Percentiles rank a stretch among this genome's conserved stretches.
These are phyloP conservation scores for Brotula barbata DNA, from an alignment of 2,797 vertebrate species.

Conservation along the genomic window DNA sequence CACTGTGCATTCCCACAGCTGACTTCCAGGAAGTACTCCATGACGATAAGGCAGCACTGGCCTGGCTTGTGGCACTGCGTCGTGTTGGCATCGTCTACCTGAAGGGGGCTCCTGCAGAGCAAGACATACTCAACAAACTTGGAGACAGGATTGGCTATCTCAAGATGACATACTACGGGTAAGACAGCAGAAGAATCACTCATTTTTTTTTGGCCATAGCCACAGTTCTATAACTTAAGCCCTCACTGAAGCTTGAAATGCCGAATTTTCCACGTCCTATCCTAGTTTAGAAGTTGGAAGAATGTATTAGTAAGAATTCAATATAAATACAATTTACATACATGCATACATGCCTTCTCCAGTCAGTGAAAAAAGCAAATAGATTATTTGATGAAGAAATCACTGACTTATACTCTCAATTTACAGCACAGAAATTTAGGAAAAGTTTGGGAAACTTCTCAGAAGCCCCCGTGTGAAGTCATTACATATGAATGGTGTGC, in stretches of 20 bases:
- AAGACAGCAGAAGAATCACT: too few species aligned
- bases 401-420: too few species aligned
- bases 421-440: too few species aligned
- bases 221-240: conserved; percentile 42
- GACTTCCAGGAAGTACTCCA: conserved; percentile 87
- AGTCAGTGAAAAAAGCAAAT: too few species aligned
- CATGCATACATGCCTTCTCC: too few species aligned
- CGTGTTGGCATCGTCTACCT: conserved; percentile 87
- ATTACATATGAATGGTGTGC: too few species aligned
- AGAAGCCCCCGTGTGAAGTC: too few species aligned
- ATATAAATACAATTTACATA: conserved; percentile 27
- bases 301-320: conserved; percentile 16
- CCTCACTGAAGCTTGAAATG: conserved; percentile 26
- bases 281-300: conserved; percentile 18
- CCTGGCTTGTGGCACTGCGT: conserved; percentile 86
- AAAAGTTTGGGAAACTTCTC: too few species aligned
- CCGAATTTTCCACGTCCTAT: conserved; percentile 44
- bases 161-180: too few species aligned
- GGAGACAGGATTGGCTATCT: conserved; percentile 90
- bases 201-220: too few species aligned
- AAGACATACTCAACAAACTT: conserved; percentile 85
- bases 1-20: conserved; percentile 83
- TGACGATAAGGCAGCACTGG: conserved; percentile 82
- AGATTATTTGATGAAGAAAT: too few species aligned
- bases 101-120: conserved; percentile 82